phyloP scores from a whole-genome alignment of 2,113 vertebrate genomes.

The Lontra canadensis region DNA sequence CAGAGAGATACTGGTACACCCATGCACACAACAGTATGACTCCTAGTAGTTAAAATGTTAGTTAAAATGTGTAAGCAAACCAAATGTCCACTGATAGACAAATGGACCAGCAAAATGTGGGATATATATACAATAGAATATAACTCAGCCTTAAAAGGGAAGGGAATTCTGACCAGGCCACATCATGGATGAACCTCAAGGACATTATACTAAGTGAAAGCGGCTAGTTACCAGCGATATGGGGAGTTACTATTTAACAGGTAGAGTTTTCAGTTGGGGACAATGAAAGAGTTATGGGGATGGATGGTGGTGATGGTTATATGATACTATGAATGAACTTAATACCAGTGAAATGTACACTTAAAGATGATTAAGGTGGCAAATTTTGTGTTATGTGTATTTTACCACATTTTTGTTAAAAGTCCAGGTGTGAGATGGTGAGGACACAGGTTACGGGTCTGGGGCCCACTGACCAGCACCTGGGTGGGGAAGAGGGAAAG shows the following conservation, averaged over 20 bases:
- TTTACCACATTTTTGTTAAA: neutral
- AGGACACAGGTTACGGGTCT: neutral
- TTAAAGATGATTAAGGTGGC: neutral
- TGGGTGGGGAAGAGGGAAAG: no score
- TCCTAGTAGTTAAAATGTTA: neutral
- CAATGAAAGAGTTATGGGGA: neutral
- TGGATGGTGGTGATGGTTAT: neutral
- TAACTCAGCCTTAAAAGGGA: neutral
- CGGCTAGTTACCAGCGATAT: neutral
- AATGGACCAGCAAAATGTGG: neutral
- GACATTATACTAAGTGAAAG: neutral
- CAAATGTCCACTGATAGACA: neutral
- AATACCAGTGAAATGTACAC: neutral
- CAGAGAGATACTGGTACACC: neutral
- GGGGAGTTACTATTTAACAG: neutral
- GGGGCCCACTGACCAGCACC: neutral
- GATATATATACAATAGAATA: neutral
- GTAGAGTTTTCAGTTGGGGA: neutral
- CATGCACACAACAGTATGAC: neutral
- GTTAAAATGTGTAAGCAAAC: neutral
- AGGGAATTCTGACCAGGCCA: neutral
- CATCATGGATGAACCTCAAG: neutral
- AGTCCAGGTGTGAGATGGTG: neutral
- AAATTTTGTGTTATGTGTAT: neutral
- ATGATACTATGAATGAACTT: neutral